Evolutionary conservation across 2,888 invertebrate genomes (phyloP), one percentile per base, ranked within the genome.

Genomic region (Calliscelio sp.): DNA sequence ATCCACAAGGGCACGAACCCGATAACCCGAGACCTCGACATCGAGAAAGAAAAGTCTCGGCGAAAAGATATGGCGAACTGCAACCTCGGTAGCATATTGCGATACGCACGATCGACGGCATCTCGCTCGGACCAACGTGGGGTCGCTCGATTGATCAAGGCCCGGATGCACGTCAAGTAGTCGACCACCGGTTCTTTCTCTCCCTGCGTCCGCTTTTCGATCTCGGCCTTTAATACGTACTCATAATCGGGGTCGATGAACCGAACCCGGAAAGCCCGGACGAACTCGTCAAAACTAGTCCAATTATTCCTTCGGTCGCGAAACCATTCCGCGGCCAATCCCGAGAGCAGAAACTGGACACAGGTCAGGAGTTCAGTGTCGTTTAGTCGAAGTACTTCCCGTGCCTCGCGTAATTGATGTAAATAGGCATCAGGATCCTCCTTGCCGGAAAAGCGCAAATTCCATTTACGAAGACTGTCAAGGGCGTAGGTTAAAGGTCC

Each of bases 291-390:
- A 18, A 73, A 73, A 11, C 0, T 22, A 7, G 8, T 0, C 61
- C 61, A 61, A 24, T 16, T n/a, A 10, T 7, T 16, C 10, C 38
- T 20, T 16, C 71, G 11, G 8, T 73, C 73, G 14, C 49, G 61
- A 10, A 61, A 73, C 71, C 71, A 71, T 24, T 57, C 71, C 6
- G 59, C 38, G 0, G 71, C 71, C 6, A 68, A 25, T 4, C 68
- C 68, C 0, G 53, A 38, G 1, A 53, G 11, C 8, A 35, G n/a
- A n/a, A n/a, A n/a, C n/a, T n/a, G n/a, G n/a, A n/a, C n/a, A n/a
- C n/a, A n/a, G n/a, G n/a, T n/a, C n/a, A n/a, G n/a, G n/a, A n/a
- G n/a, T n/a, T n/a, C n/a, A n/a, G n/a, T n/a, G n/a, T n/a, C n/a
- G n/a, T n/a, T n/a, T n/a, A n/a, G n/a, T n/a, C n/a, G n/a, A n/a